phyloP scores from a whole-genome alignment of 2,113 vertebrate genomes.

The Pelobates fuscus region DNA sequence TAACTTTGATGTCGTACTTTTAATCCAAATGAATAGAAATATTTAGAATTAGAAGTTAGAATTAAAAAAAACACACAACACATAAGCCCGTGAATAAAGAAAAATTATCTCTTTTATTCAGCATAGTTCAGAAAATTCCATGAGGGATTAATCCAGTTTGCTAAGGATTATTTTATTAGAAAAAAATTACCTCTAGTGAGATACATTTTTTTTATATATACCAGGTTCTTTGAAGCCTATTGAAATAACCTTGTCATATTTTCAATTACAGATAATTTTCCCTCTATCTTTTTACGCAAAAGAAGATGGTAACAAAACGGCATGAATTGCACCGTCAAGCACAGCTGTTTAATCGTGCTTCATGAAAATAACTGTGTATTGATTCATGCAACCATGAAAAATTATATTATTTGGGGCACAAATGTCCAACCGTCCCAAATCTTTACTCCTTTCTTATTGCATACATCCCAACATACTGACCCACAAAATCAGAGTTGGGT shows the following conservation, averaged over 20 bases:
- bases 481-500: too few species aligned
- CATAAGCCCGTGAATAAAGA: neutral
- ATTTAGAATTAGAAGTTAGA: neutral
- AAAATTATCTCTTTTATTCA: neutral
- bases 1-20: neutral
- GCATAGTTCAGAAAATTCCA: neutral
- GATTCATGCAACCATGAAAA: too few species aligned
- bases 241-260: neutral
- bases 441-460: too few species aligned
- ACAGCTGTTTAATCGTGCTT: too few species aligned
- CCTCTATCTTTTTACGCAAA: neutral
- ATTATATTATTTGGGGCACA: too few species aligned
- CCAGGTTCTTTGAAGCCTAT: neutral
- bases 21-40: neutral
- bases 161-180: conserved; percentile 23
- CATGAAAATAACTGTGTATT: too few species aligned
- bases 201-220: too few species aligned
- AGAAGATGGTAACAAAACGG: too few species aligned
- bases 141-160: conserved; percentile 17
- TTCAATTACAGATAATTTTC: neutral
- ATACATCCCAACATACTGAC: too few species aligned
- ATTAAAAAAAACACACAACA: neutral
- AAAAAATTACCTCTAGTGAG: conserved; percentile 8
- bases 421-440: too few species aligned
- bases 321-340: too few species aligned